Evolutionary conservation across 2,113 vertebrate species (phyloP).

Genomic region (Otocyon megalotis): DNA sequence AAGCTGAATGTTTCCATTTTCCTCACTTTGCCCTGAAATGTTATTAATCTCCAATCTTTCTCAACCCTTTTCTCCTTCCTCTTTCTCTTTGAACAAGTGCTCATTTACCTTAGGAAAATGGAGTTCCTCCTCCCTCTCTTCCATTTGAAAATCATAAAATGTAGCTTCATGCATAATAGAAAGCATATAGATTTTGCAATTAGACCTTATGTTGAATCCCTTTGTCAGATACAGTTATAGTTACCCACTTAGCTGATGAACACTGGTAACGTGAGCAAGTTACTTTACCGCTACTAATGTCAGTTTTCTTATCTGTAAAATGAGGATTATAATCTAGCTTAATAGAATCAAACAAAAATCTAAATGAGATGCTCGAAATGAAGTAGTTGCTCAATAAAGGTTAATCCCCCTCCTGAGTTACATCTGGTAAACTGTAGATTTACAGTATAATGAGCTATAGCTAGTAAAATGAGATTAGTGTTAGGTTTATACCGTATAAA

Average conservation of each 20-base stretch:
- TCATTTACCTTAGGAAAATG: neutral
- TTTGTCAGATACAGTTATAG: neutral
- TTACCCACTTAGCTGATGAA: neutral
- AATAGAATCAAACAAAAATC: constrained; percentile 8
- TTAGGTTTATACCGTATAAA: neutral
- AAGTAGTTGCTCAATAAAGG: constrained; percentile 1
- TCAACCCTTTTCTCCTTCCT: neutral
- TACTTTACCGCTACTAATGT: neutral
- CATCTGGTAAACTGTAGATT: neutral
- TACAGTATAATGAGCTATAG: neutral
- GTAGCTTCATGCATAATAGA: neutral
- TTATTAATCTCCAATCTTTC: neutral
- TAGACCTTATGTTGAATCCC: neutral
- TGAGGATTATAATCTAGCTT: neutral
- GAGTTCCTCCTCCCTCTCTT: neutral
- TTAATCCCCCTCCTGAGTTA: neutral
- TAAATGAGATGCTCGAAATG: neutral
- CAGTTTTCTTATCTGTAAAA: neutral
- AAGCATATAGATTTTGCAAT: neutral
- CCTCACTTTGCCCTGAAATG: constrained; percentile 11
- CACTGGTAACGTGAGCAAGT: neutral
- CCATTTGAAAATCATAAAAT: neutral
- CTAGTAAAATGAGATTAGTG: neutral
- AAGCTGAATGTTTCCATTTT: neutral
- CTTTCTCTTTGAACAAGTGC: neutral